Percentiles rank a stretch among this genome's conserved stretches.
phyloP scores from a whole-genome alignment of 2,888 invertebrate species.

The Heliconius ismenius region DNA sequence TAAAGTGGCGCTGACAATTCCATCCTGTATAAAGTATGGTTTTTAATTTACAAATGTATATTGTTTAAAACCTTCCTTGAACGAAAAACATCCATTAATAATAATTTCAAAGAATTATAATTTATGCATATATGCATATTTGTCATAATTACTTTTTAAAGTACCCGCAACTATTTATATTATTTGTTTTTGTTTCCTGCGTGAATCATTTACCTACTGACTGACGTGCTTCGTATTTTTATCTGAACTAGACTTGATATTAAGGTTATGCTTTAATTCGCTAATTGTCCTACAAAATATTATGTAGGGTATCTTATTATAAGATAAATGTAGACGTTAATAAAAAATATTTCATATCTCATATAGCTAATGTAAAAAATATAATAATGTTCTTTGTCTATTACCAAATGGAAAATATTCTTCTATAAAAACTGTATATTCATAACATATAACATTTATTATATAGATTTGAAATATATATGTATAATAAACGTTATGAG shows the following conservation, averaged over 20 bases:
- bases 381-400: no score
- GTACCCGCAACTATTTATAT: not conserved
- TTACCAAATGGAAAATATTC: no score
- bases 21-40: not conserved
- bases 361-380: no score
- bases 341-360: no score
- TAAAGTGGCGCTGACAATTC: no score
- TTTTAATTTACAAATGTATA: not conserved
- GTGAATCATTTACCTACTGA: slow-evolving; percentile 34
- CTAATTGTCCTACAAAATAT: slow-evolving; percentile 27
- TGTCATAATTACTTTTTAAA: not conserved
- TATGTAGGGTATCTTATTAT: slow-evolving; percentile 14
- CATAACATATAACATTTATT: no score
- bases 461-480: no score
- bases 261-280: slow-evolving; percentile 17
- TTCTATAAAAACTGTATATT: no score
- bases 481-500: no score
- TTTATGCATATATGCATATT: not conserved
- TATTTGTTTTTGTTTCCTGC: slow-evolving; percentile 28
- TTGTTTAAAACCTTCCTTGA: no score
- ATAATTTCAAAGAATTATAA: not conserved
- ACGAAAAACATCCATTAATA: not conserved
- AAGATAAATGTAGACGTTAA: no score
- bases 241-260: slow-evolving; percentile 22
- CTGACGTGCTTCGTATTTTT: slow-evolving; percentile 14